Evolutionary conservation across 1,140 invertebrate genomes (phyloP).

Genomic region (Teleopsis dalmanni): DNA sequence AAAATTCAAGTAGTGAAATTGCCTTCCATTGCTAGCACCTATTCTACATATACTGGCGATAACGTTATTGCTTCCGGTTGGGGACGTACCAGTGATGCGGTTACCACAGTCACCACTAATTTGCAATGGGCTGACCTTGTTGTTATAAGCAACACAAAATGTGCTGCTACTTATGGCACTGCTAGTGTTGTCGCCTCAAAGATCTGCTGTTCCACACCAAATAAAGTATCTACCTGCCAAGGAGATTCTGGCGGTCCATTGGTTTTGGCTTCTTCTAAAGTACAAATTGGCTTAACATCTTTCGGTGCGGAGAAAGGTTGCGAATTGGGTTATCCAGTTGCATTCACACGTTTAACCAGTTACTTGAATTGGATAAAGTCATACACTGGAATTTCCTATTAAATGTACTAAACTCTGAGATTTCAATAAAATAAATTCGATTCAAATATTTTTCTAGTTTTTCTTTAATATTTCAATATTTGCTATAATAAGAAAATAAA

Average conservation of each 20-base stretch:
- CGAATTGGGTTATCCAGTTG: constrained; percentile 47
- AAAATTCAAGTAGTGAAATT: constrained; percentile 12
- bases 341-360: constrained; percentile 48
- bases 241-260: constrained; percentile 50
- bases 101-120: neutral
- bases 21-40: constrained; percentile 21
- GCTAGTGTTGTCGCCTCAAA: constrained; percentile 22
- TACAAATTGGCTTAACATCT: constrained; percentile 48
- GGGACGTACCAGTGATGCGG: constrained; percentile 21
- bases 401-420: neutral
- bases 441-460: neutral
- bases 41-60: constrained; percentile 23
- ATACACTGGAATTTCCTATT: constrained; percentile 26
- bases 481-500: neutral
- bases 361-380: constrained; percentile 50
- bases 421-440: too few species aligned
- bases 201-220: constrained; percentile 27
- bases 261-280: constrained; percentile 19
- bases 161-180: constrained; percentile 11
- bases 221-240: constrained; percentile 31
- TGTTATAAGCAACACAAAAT: constrained; percentile 17
- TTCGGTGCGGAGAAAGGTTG: constrained; percentile 49
- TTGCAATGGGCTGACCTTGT: constrained; percentile 13
- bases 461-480: neutral
- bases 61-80: constrained; percentile 28